Conservation (phyloP, 2,113 vertebrate genomes). For the Ploceus nigricollis region DNA sequence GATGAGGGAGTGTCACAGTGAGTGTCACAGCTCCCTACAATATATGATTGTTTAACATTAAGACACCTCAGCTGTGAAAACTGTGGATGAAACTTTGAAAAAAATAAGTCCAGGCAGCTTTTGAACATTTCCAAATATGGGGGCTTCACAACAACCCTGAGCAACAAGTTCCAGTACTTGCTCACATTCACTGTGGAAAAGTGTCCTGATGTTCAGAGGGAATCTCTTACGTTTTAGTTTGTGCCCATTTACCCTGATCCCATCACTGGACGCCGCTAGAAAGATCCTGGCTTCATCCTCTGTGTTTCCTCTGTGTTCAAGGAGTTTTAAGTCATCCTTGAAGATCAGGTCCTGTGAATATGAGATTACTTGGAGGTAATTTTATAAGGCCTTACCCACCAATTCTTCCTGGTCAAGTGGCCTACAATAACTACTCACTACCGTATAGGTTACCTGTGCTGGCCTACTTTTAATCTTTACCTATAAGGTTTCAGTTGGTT, state of each 20-base stretch:
- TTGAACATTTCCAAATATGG: background rate
- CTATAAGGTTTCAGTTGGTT: background rate
- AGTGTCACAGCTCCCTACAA: background rate
- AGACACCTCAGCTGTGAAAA: conserved; percentile 60
- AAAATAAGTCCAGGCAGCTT: background rate
- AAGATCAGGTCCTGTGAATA: background rate
- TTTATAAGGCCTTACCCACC: background rate
- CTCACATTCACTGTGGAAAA: background rate
- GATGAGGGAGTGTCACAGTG: background rate
- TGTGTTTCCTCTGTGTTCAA: background rate
- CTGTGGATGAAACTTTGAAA: conserved; percentile 33
- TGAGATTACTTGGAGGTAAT: background rate
- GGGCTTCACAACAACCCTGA: background rate
- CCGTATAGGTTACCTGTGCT: accelerated
- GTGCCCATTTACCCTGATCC: background rate
- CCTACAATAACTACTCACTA: background rate
- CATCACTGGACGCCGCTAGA: background rate
- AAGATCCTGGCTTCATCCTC: background rate
- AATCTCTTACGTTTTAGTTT: background rate
- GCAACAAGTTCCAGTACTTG: accelerated
- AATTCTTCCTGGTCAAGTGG: background rate
- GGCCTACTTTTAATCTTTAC: background rate
- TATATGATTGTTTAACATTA: conserved; percentile 51
- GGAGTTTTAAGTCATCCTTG: accelerated
- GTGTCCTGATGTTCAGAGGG: background rate